Evolutionary conservation across 2,113 vertebrate species (phyloP).

Genomic region (Nyctereutes procyonoides): DNA sequence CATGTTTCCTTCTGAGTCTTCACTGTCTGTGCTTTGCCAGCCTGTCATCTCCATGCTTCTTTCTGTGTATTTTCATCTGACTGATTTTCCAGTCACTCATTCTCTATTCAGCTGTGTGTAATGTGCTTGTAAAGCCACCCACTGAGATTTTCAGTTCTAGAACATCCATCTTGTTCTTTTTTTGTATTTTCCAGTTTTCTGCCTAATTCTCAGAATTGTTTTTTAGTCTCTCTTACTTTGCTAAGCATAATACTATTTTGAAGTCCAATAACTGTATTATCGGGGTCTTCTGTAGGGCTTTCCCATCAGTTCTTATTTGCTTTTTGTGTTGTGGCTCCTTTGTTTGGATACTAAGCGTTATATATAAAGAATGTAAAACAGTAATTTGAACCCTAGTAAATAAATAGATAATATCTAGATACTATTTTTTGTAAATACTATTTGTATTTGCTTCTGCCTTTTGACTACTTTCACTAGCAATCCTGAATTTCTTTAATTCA

Average conservation of each 20-base stretch:
- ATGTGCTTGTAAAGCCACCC: slow-evolving; percentile 26
- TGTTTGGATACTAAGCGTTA: background rate
- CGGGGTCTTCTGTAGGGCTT: background rate
- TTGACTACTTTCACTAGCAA: background rate
- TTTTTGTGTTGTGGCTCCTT: slow-evolving; percentile 36
- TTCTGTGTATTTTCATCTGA: background rate
- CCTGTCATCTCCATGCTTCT: background rate
- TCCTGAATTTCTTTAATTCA: slow-evolving; percentile 24
- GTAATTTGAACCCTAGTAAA: slow-evolving; percentile 10
- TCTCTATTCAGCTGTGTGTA: slow-evolving; percentile 45
- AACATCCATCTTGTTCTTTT: slow-evolving; percentile 47
- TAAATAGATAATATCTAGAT: background rate
- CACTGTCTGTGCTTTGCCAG: background rate
- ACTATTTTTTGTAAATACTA: background rate
- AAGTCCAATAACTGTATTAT: background rate
- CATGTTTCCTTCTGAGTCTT: background rate
- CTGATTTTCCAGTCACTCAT: background rate
- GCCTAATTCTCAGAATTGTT: slow-evolving; percentile 23
- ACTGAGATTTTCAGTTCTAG: slow-evolving; percentile 43
- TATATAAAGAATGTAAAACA: slow-evolving; percentile 22
- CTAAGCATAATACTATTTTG: background rate
- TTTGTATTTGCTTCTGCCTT: slow-evolving; percentile 18
- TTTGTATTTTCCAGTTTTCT: slow-evolving; percentile 51
- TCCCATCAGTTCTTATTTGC: slow-evolving; percentile 13
- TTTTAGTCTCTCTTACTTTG: background rate